Evolutionary conservation across 2,888 invertebrate species (phyloP).

Genomic region (Agrenia bidenticulata): DNA sequence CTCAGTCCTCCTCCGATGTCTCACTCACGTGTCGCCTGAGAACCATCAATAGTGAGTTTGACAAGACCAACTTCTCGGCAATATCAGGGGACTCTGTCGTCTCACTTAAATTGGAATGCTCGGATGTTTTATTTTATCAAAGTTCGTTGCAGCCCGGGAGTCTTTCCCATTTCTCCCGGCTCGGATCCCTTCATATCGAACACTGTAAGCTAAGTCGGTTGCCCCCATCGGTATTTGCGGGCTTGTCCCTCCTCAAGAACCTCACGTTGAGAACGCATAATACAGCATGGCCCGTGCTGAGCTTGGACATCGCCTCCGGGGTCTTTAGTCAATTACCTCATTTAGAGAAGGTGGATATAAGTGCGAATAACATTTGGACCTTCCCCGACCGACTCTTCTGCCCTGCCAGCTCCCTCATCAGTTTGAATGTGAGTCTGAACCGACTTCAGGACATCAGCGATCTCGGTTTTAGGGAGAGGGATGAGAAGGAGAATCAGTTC

Average conservation of each 20-base stretch:
- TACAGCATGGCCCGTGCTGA: slow-evolving; percentile 79
- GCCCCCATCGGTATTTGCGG: slow-evolving; percentile 75
- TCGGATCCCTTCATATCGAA: slow-evolving; percentile 77
- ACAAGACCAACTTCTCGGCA: slow-evolving; percentile 76
- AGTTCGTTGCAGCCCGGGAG: slow-evolving; percentile 69
- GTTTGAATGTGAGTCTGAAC: slow-evolving; percentile 82
- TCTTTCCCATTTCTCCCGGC: slow-evolving; percentile 75
- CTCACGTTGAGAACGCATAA: slow-evolving; percentile 82
- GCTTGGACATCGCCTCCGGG: slow-evolving; percentile 74
- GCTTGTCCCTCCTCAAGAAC: slow-evolving; percentile 77
- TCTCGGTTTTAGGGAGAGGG: slow-evolving; percentile 75
- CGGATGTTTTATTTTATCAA: slow-evolving; percentile 75
- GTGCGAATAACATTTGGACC: slow-evolving; percentile 86
- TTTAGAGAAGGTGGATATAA: slow-evolving; percentile 79
- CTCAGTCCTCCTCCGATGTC: slow-evolving; percentile 64
- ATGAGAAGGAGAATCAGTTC: slow-evolving; percentile 40
- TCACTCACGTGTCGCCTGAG: slow-evolving; percentile 76
- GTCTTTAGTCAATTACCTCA: slow-evolving; percentile 71
- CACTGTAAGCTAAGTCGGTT: slow-evolving; percentile 84
- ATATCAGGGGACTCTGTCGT: slow-evolving; percentile 68
- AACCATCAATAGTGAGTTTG: slow-evolving; percentile 83
- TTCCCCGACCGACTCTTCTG: slow-evolving; percentile 84
- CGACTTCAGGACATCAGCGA: slow-evolving; percentile 84
- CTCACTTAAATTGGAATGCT: slow-evolving; percentile 75
- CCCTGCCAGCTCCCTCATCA: slow-evolving; percentile 73